A percentile compares a stretch with the other conserved stretches of the same genome.
Evolutionary conservation across 2,797 vertebrate genomes (phyloP).

Genomic region (Danionella dracula): DNA sequence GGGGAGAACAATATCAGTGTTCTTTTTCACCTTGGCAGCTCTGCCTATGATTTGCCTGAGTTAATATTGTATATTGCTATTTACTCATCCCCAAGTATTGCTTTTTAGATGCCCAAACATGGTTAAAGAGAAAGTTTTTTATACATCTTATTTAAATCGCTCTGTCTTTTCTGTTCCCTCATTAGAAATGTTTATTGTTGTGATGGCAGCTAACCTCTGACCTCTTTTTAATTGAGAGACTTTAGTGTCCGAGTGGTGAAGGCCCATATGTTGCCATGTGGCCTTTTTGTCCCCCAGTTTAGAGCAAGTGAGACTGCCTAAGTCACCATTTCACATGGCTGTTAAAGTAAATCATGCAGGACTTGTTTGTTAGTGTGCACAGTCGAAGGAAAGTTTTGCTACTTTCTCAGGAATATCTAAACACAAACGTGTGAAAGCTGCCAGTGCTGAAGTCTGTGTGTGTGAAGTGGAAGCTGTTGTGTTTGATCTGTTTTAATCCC

Average conservation of each 20-base stretch:
- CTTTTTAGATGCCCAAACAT: too few species aligned
- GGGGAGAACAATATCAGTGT: too few species aligned
- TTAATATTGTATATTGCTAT: too few species aligned
- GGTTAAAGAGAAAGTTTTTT: too few species aligned
- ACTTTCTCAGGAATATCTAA: slow-evolving; percentile 39
- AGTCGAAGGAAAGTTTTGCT: slow-evolving; percentile 1
- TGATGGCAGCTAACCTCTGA: slow-evolving; percentile 32
- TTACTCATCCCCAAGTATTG: too few species aligned
- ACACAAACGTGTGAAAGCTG: slow-evolving; percentile 21
- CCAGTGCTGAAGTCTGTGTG: neutral
- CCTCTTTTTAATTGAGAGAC: slow-evolving; percentile 32
- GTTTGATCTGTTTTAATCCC: slow-evolving; percentile 39
- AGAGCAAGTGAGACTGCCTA: neutral
- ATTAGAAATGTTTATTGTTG: too few species aligned
- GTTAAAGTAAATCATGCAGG: neutral
- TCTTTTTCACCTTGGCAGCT: too few species aligned
- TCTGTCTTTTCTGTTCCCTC: too few species aligned
- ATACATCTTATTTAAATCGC: too few species aligned
- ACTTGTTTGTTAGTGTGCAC: slow-evolving; percentile 2
- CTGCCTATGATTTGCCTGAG: too few species aligned
- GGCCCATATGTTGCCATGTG: slow-evolving; percentile 39
- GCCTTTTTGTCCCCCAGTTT: slow-evolving; percentile 32
- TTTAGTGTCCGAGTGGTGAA: slow-evolving; percentile 35
- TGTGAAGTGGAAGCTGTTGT: neutral
- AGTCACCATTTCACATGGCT: neutral